phyloP scores from a whole-genome alignment of 2,888 invertebrate genomes.

The Ochlodes sylvanus region DNA sequence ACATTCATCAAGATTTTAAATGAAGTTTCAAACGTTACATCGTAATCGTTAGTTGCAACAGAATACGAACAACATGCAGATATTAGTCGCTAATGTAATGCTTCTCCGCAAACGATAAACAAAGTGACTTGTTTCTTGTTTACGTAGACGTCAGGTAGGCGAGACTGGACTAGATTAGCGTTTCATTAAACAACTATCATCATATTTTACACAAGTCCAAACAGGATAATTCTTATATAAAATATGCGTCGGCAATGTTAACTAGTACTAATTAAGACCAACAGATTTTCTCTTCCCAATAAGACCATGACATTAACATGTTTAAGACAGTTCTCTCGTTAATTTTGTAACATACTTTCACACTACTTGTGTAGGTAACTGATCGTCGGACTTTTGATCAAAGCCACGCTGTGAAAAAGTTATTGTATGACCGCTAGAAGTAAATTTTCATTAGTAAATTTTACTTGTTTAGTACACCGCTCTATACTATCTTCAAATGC shows the following conservation, averaged over 20 bases:
- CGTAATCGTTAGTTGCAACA: background rate
- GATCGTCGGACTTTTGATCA: background rate
- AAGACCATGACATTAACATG: constrained; percentile 9
- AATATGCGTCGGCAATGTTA: constrained; percentile 22
- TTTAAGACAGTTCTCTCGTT: background rate
- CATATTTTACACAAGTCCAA: constrained; percentile 23
- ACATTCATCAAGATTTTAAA: background rate
- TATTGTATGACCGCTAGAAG: too few species aligned
- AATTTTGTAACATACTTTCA: background rate
- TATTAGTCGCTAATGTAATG: background rate
- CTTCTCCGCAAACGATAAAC: constrained; percentile 1
- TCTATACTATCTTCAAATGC: too few species aligned
- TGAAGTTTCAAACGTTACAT: background rate
- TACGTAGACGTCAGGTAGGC: constrained; percentile 14
- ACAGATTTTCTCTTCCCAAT: constrained; percentile 13
- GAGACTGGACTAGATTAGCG: constrained; percentile 22
- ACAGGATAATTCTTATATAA: constrained; percentile 31
- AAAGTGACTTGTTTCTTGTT: constrained; percentile 15
- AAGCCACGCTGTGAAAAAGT: background rate
- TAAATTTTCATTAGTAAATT: too few species aligned
- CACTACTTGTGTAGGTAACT: background rate
- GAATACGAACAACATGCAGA: background rate
- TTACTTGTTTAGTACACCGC: too few species aligned
- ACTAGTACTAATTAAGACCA: constrained; percentile 14
- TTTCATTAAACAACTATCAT: constrained; percentile 20